Evolutionary conservation across 2,797 vertebrate species (phyloP), one percentile per base, ranked within the genome.

Genomic region (Sebastes minor): DNA sequence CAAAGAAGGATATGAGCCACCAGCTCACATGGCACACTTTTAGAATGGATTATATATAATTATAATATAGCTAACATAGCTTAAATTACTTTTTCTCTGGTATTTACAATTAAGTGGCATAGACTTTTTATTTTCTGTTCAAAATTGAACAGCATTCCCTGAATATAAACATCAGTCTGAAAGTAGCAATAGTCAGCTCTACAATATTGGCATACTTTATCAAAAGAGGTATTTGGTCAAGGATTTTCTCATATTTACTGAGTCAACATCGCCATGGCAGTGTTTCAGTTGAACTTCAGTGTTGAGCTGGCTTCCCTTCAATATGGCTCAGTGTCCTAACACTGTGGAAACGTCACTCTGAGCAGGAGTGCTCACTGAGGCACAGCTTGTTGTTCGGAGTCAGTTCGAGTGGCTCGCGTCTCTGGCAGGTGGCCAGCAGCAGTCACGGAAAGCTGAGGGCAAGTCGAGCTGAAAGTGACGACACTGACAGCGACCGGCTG

Each of bases 361-460:
- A 82, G 42, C 60, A 2, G 13, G 53, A 28, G 78, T 12, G 75
- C 69, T 83, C 66, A 5, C 53, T 22, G 8, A 59, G 74, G 20
- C 71, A 16, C 59, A 68, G 74, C 65, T 71, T 52, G 27, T 8
- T 14, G 57, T 18, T 68, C 9, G 3, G 46, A 83, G 30, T 61
- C 35, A 18, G 74, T 14, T 67, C 12, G 62, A 81, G 72, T 46
- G 66, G 55, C 32, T 76, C 5, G 6, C 18, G 20, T 81, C 77
- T 76, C 67, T 81, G 85, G 85, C 87, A 84, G 76, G 69, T 25
- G 61, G 71, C 82, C 84, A 88, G 69, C 84, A 74, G 75, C 46
- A 22, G 72, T 1, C 78, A 71, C 60, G 16, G 33, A 78, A 65
- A 77, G 55, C 83, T 25, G 68, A 83, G 62, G 66, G 8, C 18